phyloP scores from a whole-genome alignment of 2,113 vertebrate genomes.

The Pycnonotus jocosus region DNA sequence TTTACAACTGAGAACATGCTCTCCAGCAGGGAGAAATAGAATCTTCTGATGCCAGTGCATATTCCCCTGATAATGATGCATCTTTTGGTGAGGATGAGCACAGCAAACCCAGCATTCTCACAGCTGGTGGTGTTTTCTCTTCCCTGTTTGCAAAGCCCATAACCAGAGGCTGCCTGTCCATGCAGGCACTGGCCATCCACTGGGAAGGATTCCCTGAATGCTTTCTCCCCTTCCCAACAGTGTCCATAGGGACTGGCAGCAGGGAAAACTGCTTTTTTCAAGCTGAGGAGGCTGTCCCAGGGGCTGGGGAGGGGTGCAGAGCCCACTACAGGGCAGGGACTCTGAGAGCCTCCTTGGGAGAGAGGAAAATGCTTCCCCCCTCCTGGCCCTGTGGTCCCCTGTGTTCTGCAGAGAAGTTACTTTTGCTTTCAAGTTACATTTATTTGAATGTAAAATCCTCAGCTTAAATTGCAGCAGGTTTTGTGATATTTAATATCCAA shows the following conservation, averaged over 20 bases:
- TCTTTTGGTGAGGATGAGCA: fast-evolving
- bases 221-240: not conserved
- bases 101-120: fast-evolving
- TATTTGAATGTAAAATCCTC: slow-evolving; percentile 53
- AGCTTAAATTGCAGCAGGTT: slow-evolving; percentile 60
- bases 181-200: not conserved
- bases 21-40: not conserved
- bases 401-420: not conserved
- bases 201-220: not conserved
- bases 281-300: fast-evolving
- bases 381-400: not conserved
- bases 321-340: fast-evolving
- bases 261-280: not conserved
- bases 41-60: not conserved
- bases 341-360: fast-evolving
- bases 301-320: not conserved
- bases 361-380: not conserved
- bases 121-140: not conserved
- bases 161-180: no score
- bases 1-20: not conserved
- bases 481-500: slow-evolving; percentile 70
- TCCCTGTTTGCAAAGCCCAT: not conserved
- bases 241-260: fast-evolving
- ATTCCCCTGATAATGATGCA: fast-evolving
- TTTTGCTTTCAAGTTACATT: slow-evolving; percentile 20